A percentile compares a stretch with the other conserved stretches of the same genome.
Conservation (phyloP, 2,888 invertebrate genomes). For the Capitulum mitella region DNA sequence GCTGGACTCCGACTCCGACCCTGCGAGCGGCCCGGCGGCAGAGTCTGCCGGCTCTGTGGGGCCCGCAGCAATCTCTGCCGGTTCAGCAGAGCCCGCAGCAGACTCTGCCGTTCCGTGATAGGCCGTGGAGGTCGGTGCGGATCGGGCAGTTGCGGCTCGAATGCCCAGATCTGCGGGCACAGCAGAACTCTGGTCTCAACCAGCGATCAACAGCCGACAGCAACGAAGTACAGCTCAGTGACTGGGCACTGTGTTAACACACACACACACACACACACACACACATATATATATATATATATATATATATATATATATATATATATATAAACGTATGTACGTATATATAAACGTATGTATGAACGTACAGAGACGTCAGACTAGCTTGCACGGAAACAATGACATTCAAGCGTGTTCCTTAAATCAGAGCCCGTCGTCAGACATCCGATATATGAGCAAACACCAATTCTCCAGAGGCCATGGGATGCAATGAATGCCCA, state of each 20-base stretch:
- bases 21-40: not conserved
- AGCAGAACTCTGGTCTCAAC: not conserved
- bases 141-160: not conserved
- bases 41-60: not conserved
- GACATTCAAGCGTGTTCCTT: not conserved
- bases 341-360: no score
- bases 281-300: not conserved
- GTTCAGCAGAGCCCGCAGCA: not conserved
- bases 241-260: not conserved
- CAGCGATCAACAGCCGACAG: slow-evolving; percentile 25
- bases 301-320: not conserved
- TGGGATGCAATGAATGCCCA: no score
- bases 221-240: not conserved
- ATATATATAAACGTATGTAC: no score
- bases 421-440: no score
- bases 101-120: not conserved
- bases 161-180: slow-evolving; percentile 26
- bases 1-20: not conserved
- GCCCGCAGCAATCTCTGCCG: not conserved
- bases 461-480: no score
- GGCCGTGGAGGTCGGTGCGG: not conserved
- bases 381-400: not conserved
- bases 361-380: not conserved
- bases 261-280: no score
- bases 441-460: no score